Evolutionary conservation across 2,113 vertebrate genomes (phyloP).

Genomic region (Chaetops frenatus): DNA sequence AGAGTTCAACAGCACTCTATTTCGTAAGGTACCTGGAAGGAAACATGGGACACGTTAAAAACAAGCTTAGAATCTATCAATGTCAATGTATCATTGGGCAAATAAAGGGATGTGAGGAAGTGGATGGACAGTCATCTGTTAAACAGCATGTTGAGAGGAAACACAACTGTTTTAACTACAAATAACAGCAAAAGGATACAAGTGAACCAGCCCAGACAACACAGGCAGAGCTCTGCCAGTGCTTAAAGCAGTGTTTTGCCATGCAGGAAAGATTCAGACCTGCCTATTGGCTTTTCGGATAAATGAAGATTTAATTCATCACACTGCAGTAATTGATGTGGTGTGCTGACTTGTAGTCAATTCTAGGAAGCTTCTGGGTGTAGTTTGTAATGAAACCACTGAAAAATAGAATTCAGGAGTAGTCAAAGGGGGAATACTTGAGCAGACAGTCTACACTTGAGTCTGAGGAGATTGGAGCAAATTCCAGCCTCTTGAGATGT

Average conservation of each 20-base stretch:
- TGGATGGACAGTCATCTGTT: not conserved
- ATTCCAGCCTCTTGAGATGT: not conserved
- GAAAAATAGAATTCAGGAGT: not conserved
- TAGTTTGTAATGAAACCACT: not conserved
- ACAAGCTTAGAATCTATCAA: not conserved
- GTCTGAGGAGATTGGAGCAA: not conserved
- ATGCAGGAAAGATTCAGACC: not conserved
- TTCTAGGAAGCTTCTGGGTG: slow-evolving; percentile 18
- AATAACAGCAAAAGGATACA: not conserved
- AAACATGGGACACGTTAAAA: not conserved
- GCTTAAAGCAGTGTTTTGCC: not conserved
- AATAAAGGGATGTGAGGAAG: not conserved
- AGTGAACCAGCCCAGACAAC: not conserved
- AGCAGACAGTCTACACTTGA: not conserved
- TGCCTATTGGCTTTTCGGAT: not conserved
- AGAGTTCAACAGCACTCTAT: not conserved
- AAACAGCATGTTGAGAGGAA: not conserved
- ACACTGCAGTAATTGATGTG: not conserved
- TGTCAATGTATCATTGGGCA: not conserved
- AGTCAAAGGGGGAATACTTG: not conserved
- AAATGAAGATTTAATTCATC: slow-evolving; percentile 26
- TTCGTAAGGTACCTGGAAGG: not conserved
- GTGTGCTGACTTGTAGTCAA: not conserved
- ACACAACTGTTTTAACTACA: not conserved
- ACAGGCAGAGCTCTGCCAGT: not conserved